phyloP scores from a whole-genome alignment of 1,140 invertebrate genomes.

The Apis florea region DNA sequence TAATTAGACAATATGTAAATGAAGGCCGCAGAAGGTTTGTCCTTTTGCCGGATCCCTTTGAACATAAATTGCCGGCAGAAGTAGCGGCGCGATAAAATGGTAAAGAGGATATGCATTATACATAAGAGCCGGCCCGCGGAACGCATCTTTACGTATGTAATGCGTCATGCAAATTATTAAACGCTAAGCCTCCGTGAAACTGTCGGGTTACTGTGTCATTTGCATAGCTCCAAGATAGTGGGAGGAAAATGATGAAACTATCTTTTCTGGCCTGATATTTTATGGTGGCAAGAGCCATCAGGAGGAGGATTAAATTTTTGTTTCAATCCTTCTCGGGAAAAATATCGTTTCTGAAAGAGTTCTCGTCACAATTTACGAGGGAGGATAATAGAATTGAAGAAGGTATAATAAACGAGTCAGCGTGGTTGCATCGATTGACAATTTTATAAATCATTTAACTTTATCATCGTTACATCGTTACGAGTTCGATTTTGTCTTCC shows the following conservation, averaged over 20 bases:
- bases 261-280: too few species aligned
- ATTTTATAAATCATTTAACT: too few species aligned
- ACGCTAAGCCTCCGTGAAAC: slow-evolving; percentile 11
- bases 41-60: slow-evolving; percentile 18
- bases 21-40: neutral
- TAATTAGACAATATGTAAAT: slow-evolving; percentile 43
- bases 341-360: too few species aligned
- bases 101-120: slow-evolving; percentile 40
- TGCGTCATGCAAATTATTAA: slow-evolving; percentile 27
- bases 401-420: too few species aligned
- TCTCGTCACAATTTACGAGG: too few species aligned
- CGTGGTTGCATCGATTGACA: too few species aligned
- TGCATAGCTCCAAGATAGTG: neutral
- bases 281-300: too few species aligned
- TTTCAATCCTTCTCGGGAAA: too few species aligned
- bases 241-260: neutral
- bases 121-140: slow-evolving; percentile 4
- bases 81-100: slow-evolving; percentile 42
- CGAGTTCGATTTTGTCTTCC: too few species aligned
- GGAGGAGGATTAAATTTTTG: too few species aligned
- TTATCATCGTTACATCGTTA: too few species aligned
- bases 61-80: slow-evolving; percentile 19
- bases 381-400: too few species aligned
- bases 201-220: neutral
- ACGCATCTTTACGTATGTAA: slow-evolving; percentile 38